Base-by-base conservation (phyloP, 1,140 invertebrate species). In the Danaus melanippus region DNA sequence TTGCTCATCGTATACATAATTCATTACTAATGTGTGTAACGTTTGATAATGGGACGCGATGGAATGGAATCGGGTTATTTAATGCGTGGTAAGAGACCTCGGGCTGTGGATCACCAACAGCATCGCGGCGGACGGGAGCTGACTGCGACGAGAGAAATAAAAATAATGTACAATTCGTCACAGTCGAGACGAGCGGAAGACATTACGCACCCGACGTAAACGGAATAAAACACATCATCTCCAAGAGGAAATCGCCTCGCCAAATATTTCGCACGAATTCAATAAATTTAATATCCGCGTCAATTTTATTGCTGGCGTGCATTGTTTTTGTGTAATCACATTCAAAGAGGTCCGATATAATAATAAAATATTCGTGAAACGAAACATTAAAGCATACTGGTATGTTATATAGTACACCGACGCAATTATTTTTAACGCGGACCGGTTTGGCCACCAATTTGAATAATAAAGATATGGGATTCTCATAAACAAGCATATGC, bases 381-480 rank as follows among this genome's bases (percentile, higher is more conserved):
- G 21, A 32, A 32, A 32, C 21, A 32, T 32, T 32, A 32, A 32
- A 32, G 21, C 21, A 32, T 8, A 32, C 21, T 0, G 21, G 5
- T 32, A 32, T 32, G 6, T 32, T 32, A 32, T 32, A 32, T 32
- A 64, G 58, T 80, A 76, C 70, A 65, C 69, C 69, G 60, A 76
- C 76, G 76, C 73, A 79, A 79, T 79, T 76, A 81, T 71, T 57
- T 67, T 61, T 53, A 62, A 69, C 56, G 47, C 9, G 46, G 66
- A 79, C 78, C 78, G 82, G 78, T 77, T 71, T 53, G 42, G 46
- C 10, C 58, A 67, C 59, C 72, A 59, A 78, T 79, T 77, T 74
- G 62, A 75, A 84, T 79, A 81, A 81, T 81, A 80, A 81, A 83
- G 79, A 84, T 81, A 82, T 60, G 63, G 67, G 62, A 63, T 69